Conservation (phyloP, 2,113 vertebrate genomes). For the Maccullochella peelii region DNA sequence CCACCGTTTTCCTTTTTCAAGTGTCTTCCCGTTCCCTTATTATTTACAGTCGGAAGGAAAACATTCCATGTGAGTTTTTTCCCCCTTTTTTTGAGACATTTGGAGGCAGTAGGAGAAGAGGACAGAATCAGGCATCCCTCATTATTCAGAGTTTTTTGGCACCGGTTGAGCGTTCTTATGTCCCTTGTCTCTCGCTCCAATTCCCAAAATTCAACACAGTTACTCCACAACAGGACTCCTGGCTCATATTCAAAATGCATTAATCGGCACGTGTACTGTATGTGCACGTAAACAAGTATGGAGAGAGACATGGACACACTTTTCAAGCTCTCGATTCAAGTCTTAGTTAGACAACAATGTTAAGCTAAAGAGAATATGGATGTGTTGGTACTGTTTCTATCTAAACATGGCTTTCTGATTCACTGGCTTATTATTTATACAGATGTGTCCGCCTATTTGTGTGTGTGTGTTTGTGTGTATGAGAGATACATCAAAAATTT, state of each 20-base stretch:
- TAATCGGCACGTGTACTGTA: not conserved
- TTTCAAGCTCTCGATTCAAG: slow-evolving; percentile 65
- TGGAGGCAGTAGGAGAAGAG: slow-evolving; percentile 69
- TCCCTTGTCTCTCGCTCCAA: slow-evolving; percentile 41
- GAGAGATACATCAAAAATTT: slow-evolving; percentile 64
- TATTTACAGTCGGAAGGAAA: slow-evolving; percentile 38
- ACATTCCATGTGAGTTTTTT: slow-evolving; percentile 29
- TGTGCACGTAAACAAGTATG: slow-evolving; percentile 52
- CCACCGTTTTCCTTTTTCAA: slow-evolving; percentile 42
- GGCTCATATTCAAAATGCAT: slow-evolving; percentile 57
- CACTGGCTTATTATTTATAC: slow-evolving; percentile 60
- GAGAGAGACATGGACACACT: slow-evolving; percentile 44
- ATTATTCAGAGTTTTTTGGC: slow-evolving; percentile 76
- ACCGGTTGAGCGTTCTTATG: slow-evolving; percentile 64
- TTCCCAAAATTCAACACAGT: slow-evolving; percentile 29
- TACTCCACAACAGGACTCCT: slow-evolving; percentile 39
- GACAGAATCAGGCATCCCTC: slow-evolving; percentile 64
- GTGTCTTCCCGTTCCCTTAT: slow-evolving; percentile 41
- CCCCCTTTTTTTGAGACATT: slow-evolving; percentile 14
- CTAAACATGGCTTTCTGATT: slow-evolving; percentile 76
- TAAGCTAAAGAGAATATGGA: slow-evolving; percentile 56
- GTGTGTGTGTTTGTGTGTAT: slow-evolving; percentile 7
- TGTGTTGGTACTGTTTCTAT: slow-evolving; percentile 40
- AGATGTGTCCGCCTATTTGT: slow-evolving; percentile 27
- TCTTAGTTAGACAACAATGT: slow-evolving; percentile 59